Base-by-base conservation (phyloP, 37 sponge, comb jelly and placozoan species). In the Chondrosia reniformis region DNA sequence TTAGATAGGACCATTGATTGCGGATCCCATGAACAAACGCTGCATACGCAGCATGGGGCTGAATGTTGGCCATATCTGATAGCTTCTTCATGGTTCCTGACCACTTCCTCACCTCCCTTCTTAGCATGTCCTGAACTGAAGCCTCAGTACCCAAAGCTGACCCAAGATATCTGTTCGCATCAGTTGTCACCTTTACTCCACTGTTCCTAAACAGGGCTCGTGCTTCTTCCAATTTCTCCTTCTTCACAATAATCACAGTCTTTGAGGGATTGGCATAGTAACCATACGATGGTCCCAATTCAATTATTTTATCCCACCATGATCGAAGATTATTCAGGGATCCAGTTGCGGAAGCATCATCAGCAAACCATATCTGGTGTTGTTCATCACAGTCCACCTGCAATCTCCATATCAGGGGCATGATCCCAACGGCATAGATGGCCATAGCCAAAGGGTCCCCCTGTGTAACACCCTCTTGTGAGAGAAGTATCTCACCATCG, bases 391-490 rank as follows among this genome's bases (percentile, higher is more conserved):
- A 59, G 7, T 59, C 17, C 28, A 30, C 42, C 4, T 38, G 33
- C 39, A 67, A 40, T 40, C 34, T 33, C 10, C 8, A 30, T 6
- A 67, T 67, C 39, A 67, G 42, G 19, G 69, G 69, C 22, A 67
- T 4, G 7, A 67, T 38, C 6, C 41, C 69, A 22, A 39, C 34
- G 69, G 69, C 69, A 28, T 67, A 67, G 39, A 67, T 67, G 17
- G 69, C 69, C 69, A 28, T 67, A 4, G 22, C 69, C 6, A 67
- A 30, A 17, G 41, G 69, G 37, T 67, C 69, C 9, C 69, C 69
- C 42, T 67, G 69, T 8, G 69, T 67, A 22, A 30, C 34, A 10
- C 33, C 38, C 30, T 67, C 42, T 7, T 21, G 34, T 7, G 42
- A 67, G 38, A 40, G 6, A 10, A 67, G 30, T 67, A 38, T 37